Base-by-base conservation (phyloP, 1,140 invertebrate species). In the Anthonomus grandis region DNA sequence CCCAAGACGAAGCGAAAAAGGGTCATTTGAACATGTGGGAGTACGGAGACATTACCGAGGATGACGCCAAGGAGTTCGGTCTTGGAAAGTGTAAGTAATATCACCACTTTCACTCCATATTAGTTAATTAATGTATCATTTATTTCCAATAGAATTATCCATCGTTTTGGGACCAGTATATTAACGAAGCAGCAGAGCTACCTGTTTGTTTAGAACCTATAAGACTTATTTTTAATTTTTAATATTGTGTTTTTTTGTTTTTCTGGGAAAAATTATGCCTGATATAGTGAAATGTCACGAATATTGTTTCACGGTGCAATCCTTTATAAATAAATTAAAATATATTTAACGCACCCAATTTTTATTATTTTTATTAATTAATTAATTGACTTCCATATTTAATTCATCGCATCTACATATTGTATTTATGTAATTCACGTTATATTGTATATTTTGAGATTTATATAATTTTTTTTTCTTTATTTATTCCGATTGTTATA, bases 11-110 rank as follows among this genome's bases (percentile, higher is more conserved):
- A 47, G 95, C 95, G 3, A 89, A 91, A 72, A 86, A 85, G 60
- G 83, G 85, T 41, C 90, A 93, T 74, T 76, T 85, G 51, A 91
- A 89, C 70, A 87, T 98, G 59, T 98, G 95, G 95, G 84, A 89
- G 65, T 97, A 98, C 72, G 95, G 95, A 13, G 95, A 98, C 72
- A 91, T 97, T 70, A 92, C 89, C 50, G 93, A 93, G 63, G 95
- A 97, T 67, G 93, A 97, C 76, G 90, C 91, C n/a, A 85, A 86
- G 60, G 91, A 95, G 75, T 93, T 93, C 76, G 89, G 87, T 27
- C 56, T 68, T n/a, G 63, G 66, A 27, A 65, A 63, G 51, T 69
- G 63, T 59, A 62, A 61, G 52, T 54, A 31, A 1, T 5, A 24
- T 23, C 6, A 12, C n/a, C 25, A 24, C 22, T 6, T 23, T 22